Percentiles rank a stretch among this genome's conserved stretches.
These are phyloP conservation scores for Schizothorax lantsangensis DNA, from an alignment of 2,797 vertebrate genomes.

Conservation along the genomic window DNA sequence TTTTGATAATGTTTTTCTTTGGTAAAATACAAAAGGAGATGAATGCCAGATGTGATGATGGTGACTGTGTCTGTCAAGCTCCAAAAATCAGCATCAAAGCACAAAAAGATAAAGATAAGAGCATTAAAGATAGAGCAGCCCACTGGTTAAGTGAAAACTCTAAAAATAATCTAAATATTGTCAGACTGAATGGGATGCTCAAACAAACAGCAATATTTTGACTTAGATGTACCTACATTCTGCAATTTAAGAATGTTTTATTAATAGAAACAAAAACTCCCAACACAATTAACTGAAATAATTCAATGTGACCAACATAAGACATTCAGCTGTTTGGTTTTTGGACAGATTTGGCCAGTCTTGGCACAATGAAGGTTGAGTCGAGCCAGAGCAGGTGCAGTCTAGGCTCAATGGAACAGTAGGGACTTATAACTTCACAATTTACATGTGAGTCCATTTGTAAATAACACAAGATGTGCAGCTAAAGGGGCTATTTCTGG, in stretches of 20 bases:
- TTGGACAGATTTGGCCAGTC: conserved; percentile 19
- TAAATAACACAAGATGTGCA: conserved; percentile 8
- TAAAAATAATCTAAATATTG: background rate
- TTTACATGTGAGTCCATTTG: conserved; percentile 5
- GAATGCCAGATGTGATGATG: background rate
- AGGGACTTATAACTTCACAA: conserved; percentile 28
- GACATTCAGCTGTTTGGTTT: conserved; percentile 32
- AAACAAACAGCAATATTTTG: background rate
- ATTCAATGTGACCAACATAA: conserved; percentile 35
- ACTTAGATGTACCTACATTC: background rate
- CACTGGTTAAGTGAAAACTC: background rate
- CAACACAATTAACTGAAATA: background rate
- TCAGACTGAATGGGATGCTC: background rate
- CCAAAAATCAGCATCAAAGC: background rate
- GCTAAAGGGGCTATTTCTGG: conserved; percentile 12
- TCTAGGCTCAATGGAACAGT: conserved; percentile 14
- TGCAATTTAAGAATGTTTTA: background rate
- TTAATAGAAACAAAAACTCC: background rate
- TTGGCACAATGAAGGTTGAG: conserved; percentile 40
- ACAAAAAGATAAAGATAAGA: background rate
- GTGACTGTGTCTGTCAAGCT: background rate
- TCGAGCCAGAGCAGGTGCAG: conserved; percentile 43
- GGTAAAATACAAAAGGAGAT: background rate
- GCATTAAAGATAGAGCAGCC: background rate
- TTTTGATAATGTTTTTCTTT: background rate